Base-by-base conservation (phyloP, 1,140 invertebrate species). In the Penaeus indicus region DNA sequence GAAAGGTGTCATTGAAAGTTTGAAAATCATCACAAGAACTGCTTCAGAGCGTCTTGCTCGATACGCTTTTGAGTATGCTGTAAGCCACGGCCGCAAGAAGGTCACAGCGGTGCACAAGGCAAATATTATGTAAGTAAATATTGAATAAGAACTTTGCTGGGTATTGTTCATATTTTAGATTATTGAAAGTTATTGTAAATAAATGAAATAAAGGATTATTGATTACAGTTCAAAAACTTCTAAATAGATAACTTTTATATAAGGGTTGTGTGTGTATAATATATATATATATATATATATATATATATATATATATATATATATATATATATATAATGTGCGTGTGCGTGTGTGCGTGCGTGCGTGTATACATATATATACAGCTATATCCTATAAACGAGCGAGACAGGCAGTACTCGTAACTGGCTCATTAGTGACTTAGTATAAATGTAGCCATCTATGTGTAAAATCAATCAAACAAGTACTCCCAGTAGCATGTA, bases 41-140 rank as follows among this genome's bases (percentile, higher is more conserved):
- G 99, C 99, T 92, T 98, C 98, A 0, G 97, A 98, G 92, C 94
- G 98, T 90, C 96, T 99, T 0, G 97, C 97, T 5, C 94, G 97
- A 90, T 99, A 97, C 94, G 99, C 98, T 0, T 99, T 99, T 92
- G 96, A 99, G 92, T 99, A 96, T 93, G 99, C 99, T 11, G 96
- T 95, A 91, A 95, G 95, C 88, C 95, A 98, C 92, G 96, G 96
- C 62, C 95, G 98, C 62, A 98, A 97, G 93, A 98, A 97, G 93
- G 96, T 99, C 22, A 99, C 98, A 3, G 99, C 97, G 22, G 96
- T 99, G 62, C 99, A 99, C 93, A 99, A 99, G 93, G 99, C 99
- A 0, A 99, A 99, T 92, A 99, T 99, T 89, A 99, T 99, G 96
- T 96, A 93, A 94, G 94, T 93, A 63, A 67, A 22, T 32, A 22